Percentiles rank a stretch among this genome's conserved stretches.
Evolutionary conservation across 2,113 vertebrate species (phyloP).

Genomic region (Carassius gibelio): DNA sequence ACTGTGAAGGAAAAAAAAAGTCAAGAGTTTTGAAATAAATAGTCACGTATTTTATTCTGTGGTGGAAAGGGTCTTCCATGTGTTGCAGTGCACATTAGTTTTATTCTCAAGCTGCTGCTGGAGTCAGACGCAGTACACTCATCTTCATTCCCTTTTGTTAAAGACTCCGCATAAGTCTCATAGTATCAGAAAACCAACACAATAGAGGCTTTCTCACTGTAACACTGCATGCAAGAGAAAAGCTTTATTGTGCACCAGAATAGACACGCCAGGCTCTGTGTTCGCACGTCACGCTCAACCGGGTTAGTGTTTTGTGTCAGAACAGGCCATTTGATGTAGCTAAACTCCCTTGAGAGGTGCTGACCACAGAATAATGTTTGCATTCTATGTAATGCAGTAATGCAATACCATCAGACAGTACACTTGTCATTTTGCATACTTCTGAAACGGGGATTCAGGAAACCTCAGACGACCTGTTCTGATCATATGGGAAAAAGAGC

Average conservation of each 20-base stretch:
- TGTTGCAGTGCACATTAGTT: neutral
- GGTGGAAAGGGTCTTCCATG: neutral
- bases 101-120: neutral
- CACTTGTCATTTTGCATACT: neutral
- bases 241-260: conserved; percentile 25
- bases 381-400: conserved; percentile 14
- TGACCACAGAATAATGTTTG: neutral
- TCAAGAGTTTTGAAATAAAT: too few relatives aligned
- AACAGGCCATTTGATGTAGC: neutral
- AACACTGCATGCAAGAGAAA: conserved; percentile 11
- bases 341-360: conserved; percentile 19
- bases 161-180: neutral
- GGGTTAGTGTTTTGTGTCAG: neutral
- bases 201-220: conserved; percentile 27
- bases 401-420: neutral
- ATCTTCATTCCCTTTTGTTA: conserved; percentile 11
- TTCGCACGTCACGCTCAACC: neutral
- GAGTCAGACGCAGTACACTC: neutral
- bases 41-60: too few relatives aligned
- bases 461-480: neutral
- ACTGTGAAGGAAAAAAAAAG: too few relatives aligned
- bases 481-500: neutral
- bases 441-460: neutral
- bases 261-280: conserved; percentile 11
- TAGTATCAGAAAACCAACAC: conserved; percentile 25